These are phyloP conservation scores for Phyllostomus hastatus DNA, from an alignment of 2,113 vertebrate species.

Conservation along the genomic window DNA sequence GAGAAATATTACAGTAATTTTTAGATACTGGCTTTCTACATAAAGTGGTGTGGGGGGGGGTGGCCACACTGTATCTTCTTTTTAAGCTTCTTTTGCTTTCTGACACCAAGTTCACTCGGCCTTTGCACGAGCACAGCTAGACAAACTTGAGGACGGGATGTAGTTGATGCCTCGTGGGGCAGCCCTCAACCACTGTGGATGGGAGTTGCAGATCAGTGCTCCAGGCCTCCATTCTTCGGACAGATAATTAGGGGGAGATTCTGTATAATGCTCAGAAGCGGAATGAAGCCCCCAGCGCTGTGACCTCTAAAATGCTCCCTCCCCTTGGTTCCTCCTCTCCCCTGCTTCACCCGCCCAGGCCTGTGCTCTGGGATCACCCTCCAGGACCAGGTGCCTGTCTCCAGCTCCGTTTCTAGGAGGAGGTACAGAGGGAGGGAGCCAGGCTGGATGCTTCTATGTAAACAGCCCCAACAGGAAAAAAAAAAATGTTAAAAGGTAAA, in stretches of 20 bases:
- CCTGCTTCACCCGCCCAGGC: not conserved
- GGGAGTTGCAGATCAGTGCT: not conserved
- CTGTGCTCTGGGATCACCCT: not conserved
- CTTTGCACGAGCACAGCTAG: not conserved
- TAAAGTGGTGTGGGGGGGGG: not conserved
- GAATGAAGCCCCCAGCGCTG: not conserved
- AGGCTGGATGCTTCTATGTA: not conserved
- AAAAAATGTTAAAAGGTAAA: constrained; percentile 1
- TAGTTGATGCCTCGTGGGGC: not conserved
- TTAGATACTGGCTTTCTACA: not conserved
- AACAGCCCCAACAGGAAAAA: not conserved
- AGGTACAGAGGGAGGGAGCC: not conserved
- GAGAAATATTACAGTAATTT: not conserved
- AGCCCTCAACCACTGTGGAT: not conserved
- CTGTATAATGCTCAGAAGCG: not conserved
- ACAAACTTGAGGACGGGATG: not conserved
- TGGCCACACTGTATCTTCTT: not conserved
- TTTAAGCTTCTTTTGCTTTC: not conserved
- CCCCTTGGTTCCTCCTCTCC: too few relatives aligned
- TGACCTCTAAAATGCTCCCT: not conserved
- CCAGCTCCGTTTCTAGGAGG: not conserved
- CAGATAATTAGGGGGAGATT: not conserved
- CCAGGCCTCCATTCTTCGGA: not conserved
- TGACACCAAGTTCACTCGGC: not conserved
- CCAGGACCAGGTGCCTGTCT: not conserved